Conservation (phyloP, 1,140 invertebrate species). For the Lucilia sericata region DNA sequence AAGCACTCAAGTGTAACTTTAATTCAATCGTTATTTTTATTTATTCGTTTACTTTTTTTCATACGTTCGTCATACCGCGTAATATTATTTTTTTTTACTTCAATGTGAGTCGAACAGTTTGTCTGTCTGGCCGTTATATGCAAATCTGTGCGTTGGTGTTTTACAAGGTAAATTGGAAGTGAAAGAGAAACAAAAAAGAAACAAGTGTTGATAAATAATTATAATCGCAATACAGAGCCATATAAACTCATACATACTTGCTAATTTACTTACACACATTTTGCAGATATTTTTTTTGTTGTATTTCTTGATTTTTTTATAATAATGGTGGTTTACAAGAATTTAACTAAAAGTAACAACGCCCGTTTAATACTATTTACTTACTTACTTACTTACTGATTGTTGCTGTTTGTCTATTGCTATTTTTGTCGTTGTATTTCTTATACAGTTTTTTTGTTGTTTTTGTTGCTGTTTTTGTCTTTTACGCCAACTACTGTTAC, state of each 20-base stretch:
- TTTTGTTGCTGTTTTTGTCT: neutral
- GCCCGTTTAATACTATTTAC: neutral
- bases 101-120: neutral
- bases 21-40: constrained; percentile 22
- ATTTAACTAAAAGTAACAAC: neutral
- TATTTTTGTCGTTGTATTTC: too few species aligned
- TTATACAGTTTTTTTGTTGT: neutral
- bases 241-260: neutral
- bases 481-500: constrained; percentile 38
- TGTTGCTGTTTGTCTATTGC: neutral
- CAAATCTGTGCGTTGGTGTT: constrained; percentile 37
- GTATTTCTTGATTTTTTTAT: neutral
- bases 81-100: too few species aligned
- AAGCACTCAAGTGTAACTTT: constrained; percentile 31
- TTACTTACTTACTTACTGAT: too few species aligned
- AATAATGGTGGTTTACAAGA: neutral
- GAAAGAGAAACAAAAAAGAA: neutral
- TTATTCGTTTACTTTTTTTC: neutral
- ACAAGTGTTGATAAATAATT: constrained; percentile 37
- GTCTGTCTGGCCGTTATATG: constrained; percentile 12
- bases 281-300: neutral
- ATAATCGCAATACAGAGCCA: neutral
- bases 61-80: neutral
- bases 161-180: constrained; percentile 38
- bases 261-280: neutral